Conservation (phyloP, 2,113 vertebrate species). For the Ramphastos sulfuratus region DNA sequence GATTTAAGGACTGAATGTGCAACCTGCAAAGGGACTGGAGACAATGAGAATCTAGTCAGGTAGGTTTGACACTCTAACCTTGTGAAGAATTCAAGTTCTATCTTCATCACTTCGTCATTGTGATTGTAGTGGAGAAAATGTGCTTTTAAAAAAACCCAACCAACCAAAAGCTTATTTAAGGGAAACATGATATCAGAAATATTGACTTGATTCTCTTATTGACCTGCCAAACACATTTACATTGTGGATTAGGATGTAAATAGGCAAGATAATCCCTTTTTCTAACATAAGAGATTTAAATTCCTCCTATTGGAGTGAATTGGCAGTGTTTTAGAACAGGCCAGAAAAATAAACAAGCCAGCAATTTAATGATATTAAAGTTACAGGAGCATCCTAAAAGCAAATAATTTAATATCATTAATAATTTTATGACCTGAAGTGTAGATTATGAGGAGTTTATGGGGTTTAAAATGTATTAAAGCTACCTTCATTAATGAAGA, state of each 20-base stretch:
- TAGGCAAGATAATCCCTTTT: slow-evolving; percentile 47
- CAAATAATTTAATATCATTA: slow-evolving; percentile 14
- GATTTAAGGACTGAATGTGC: slow-evolving; percentile 93
- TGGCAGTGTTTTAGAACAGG: neutral
- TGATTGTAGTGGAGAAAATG: slow-evolving; percentile 22
- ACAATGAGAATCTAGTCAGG: slow-evolving; percentile 99
- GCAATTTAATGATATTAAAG: slow-evolving; percentile 10
- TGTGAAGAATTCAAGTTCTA: slow-evolving; percentile 73
- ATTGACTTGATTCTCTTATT: slow-evolving; percentile 65
- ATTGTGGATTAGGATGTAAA: slow-evolving; percentile 73
- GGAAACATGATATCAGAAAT: slow-evolving; percentile 15
- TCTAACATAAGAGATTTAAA: slow-evolving; percentile 26
- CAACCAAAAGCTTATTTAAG: neutral
- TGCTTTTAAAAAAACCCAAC: neutral
- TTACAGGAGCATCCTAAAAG: neutral
- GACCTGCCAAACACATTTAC: slow-evolving; percentile 77
- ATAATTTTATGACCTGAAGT: neutral
- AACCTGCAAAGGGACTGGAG: slow-evolving; percentile 92
- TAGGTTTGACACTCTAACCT: slow-evolving; percentile 69
- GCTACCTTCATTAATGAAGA: neutral
- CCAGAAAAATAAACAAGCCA: slow-evolving; percentile 34
- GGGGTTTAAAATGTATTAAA: neutral
- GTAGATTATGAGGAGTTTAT: neutral
- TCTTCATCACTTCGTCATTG: slow-evolving; percentile 72
- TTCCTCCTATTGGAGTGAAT: neutral